These are phyloP conservation scores for Corythaeola cristata DNA, from an alignment of 2,113 vertebrate genomes.

Conservation along the genomic window DNA sequence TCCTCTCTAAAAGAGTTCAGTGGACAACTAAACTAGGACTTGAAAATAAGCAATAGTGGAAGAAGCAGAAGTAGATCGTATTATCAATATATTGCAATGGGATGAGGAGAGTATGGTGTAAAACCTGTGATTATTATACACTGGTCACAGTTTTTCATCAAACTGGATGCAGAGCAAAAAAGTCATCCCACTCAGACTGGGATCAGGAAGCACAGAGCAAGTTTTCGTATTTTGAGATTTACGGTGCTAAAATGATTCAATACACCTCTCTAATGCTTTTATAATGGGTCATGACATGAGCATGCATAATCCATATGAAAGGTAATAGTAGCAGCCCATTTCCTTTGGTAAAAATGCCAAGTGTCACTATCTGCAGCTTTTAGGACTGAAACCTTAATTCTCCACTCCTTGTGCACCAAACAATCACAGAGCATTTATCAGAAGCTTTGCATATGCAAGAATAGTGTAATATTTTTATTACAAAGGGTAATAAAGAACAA, in stretches of 20 bases:
- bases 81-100: neutral
- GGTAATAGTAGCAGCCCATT: neutral
- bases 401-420: neutral
- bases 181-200: neutral
- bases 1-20: neutral
- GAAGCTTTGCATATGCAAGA: neutral
- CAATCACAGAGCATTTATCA: neutral
- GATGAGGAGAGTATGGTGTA: neutral
- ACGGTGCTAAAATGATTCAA: neutral
- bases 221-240: neutral
- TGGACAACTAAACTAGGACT: neutral
- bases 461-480: neutral
- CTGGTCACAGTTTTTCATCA: neutral
- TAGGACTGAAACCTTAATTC: neutral
- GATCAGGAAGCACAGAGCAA: neutral
- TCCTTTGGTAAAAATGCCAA: neutral
- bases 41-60: neutral
- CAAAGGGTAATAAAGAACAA: neutral
- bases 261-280: neutral
- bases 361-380: neutral
- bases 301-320: neutral
- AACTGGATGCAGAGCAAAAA: neutral
- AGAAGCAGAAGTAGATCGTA: neutral
- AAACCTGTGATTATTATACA: neutral
- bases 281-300: rapidly evolving